phyloP scores from a whole-genome alignment of 2,113 vertebrate species.

The Suncus etruscus region DNA sequence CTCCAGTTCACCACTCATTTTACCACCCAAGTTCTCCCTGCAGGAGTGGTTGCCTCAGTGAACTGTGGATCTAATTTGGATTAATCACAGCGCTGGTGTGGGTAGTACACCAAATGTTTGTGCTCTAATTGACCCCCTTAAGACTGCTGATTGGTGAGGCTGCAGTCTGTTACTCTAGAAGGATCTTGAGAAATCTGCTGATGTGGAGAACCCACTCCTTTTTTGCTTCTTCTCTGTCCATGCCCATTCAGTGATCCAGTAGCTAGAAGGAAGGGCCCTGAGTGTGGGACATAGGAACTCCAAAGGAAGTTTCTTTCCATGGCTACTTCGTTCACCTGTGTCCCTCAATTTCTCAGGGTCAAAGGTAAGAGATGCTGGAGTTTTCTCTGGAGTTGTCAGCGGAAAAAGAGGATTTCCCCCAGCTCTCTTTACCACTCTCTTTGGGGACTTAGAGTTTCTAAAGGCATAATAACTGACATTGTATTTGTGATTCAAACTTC shows the following conservation, averaged over 20 bases:
- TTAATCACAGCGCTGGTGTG: not conserved
- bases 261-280: not conserved
- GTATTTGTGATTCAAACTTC: not conserved
- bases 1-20: not conserved
- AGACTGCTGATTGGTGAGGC: constrained; percentile 3
- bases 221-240: not conserved
- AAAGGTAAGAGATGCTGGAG: constrained; percentile 36
- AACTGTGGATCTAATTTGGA: not conserved
- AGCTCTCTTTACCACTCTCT: not conserved
- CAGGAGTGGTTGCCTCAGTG: constrained; percentile 25
- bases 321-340: not conserved
- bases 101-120: constrained; percentile 10
- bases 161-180: not conserved
- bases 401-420: constrained; percentile 32
- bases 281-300: not conserved
- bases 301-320: constrained; percentile 1
- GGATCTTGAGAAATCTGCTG: not conserved
- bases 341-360: constrained; percentile 69
- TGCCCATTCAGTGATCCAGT: not conserved
- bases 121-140: constrained; percentile 21
- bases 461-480: constrained; percentile 30
- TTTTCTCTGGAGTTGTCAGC: constrained; percentile 20
- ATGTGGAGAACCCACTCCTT: constrained; percentile 26
- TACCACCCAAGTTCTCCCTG: not conserved
- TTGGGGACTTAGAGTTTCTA: constrained; percentile 22